Conservation (phyloP, 2,888 invertebrate genomes). For the Cantharis rustica region DNA sequence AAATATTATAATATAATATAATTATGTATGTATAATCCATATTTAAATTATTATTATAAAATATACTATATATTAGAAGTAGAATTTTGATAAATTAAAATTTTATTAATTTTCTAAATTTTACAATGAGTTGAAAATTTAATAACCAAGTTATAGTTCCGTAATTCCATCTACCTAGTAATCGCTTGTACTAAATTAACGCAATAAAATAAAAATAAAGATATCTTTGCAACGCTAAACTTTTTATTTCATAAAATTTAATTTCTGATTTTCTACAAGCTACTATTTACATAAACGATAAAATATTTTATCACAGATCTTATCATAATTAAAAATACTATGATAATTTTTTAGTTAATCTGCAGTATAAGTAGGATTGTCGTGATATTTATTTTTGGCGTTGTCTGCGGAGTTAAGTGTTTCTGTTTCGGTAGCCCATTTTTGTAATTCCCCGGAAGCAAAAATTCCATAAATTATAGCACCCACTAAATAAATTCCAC, state of each 20-base stretch:
- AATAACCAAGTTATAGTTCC: neutral
- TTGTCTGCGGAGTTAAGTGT: neutral
- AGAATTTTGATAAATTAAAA: too few relatives aligned
- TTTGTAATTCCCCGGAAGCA: slow-evolving; percentile 81
- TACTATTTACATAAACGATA: neutral
- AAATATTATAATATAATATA: too few relatives aligned
- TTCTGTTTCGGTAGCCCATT: slow-evolving; percentile 69
- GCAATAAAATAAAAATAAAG: neutral
- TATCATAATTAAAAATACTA: neutral
- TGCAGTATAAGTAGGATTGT: neutral
- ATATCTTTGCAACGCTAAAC: neutral
- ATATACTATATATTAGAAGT: too few relatives aligned
- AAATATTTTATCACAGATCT: neutral
- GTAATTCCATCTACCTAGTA: neutral
- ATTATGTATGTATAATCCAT: too few relatives aligned
- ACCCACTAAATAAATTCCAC: slow-evolving; percentile 79
- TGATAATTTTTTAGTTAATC: neutral
- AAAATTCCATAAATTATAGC: slow-evolving; percentile 79
- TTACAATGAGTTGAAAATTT: too few relatives aligned
- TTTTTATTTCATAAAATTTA: neutral
- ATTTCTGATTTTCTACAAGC: neutral
- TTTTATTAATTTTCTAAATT: too few relatives aligned
- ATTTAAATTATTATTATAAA: too few relatives aligned
- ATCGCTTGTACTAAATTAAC: neutral
- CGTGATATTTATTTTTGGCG: neutral